Conservation (phyloP, 2,888 invertebrate genomes). For the Leptinotarsa tumamoca region DNA sequence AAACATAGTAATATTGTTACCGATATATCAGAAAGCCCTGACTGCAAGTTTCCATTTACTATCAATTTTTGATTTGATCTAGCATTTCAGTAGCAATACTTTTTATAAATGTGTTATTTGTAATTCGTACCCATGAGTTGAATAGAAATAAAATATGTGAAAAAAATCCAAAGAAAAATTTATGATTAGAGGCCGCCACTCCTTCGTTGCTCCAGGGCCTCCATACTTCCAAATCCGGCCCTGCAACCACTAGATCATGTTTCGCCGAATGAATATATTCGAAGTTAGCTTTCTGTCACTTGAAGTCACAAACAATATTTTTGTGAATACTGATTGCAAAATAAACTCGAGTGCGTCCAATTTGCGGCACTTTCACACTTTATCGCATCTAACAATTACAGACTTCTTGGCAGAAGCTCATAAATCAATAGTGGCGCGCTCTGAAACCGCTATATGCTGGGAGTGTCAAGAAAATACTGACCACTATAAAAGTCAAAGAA, state of each 20-base stretch:
- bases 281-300: neutral
- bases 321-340: neutral
- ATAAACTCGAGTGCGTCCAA: conserved; percentile 27
- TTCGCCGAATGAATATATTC: neutral
- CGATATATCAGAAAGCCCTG: no score
- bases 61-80: no score
- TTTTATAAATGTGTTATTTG: no score
- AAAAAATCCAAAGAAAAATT: no score
- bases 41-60: no score
- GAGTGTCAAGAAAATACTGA: conserved; percentile 30
- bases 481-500: conserved; percentile 8
- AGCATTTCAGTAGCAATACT: no score
- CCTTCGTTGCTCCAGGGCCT: no score
- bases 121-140: no score
- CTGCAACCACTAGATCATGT: neutral
- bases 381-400: conserved; percentile 27
- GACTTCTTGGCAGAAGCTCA: conserved; percentile 23
- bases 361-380: conserved; percentile 35
- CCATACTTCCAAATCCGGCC: no score
- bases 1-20: no score
- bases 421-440: conserved; percentile 29
- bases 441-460: conserved; percentile 33
- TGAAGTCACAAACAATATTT: neutral
- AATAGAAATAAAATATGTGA: no score
- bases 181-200: no score